Conservation (phyloP, 2,113 vertebrate species). For the Melanerpes formicivorus region DNA sequence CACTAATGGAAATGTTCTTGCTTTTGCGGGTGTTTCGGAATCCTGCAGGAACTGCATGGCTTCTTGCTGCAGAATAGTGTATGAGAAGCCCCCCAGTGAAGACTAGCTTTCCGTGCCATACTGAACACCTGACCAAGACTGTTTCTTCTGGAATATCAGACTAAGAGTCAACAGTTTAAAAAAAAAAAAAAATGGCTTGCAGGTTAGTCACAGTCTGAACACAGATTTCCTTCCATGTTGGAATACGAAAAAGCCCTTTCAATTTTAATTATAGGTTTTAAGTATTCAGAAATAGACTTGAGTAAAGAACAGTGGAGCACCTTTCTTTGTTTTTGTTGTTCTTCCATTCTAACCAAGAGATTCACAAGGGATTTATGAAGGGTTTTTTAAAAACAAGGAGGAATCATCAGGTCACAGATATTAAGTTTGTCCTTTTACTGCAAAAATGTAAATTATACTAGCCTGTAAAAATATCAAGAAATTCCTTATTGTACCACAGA, state of each 20-base stretch:
- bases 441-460: conserved; percentile 59
- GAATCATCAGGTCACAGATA: conserved; percentile 13
- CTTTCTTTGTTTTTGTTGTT: background rate
- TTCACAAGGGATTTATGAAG: conserved; percentile 26
- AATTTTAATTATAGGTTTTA: conserved; percentile 14
- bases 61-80: too few relatives aligned
- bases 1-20: too few relatives aligned
- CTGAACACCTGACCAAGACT: too few relatives aligned
- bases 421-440: conserved; percentile 15
- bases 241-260: conserved; percentile 23
- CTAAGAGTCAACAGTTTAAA: background rate
- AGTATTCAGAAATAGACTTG: conserved; percentile 24
- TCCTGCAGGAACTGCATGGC: too few relatives aligned
- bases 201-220: conserved; percentile 10
- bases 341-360: background rate
- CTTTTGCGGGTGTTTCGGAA: too few relatives aligned
- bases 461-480: conserved; percentile 32
- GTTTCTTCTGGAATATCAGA: background rate
- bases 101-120: too few relatives aligned
- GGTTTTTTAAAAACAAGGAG: background rate
- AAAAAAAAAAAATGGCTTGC: background rate
- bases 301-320: background rate
- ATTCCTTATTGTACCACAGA: background rate
- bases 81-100: too few relatives aligned
- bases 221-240: background rate